Evolutionary conservation across 2,888 invertebrate species (phyloP), one percentile per base, ranked within the genome.

Genomic region (Sisyra terminalis): DNA sequence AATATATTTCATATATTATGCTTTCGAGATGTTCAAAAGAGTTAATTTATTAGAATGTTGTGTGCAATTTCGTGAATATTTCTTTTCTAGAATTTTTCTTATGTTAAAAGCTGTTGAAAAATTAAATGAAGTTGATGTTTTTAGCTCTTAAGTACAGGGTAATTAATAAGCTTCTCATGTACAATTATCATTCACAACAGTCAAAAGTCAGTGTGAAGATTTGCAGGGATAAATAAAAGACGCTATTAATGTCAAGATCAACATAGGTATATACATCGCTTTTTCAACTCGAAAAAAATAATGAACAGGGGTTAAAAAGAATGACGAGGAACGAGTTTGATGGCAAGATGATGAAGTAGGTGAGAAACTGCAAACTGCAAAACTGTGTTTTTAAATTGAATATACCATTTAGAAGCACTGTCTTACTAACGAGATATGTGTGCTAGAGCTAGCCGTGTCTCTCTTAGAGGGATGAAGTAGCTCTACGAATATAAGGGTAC

Each of bases 291-390:
- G 24, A 24, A 7, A 3, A 24, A 24, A 24, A 24, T 24, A 24
- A 24, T 24, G 24, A 24, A 24, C 5, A 24, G 24, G 24, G 24
- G 24, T 24, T 24, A 5, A 24, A n/a, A 24, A 24, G 24, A 24
- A 24, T 24, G 24, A 24, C 24, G 7, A 24, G 24, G 24, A 24
- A 24, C 24, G 37, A 37, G 24, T 42, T 36, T 30, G 30, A 31
- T 37, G 14, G 30, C 16, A 14, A 14, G 46, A 52, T 51, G 55
- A 54, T 53, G 51, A 52, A 54, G 51, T 52, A 53, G 53, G 55
- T 55, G 55, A 52, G 51, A 55, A 55, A 50, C 51, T 50, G 53
- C 51, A 49, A 55, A 53, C 50, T 53, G 51, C 52, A 52, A 54
- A 47, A 54, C 52, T 51, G 53, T 15, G 18, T 17, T 48, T 50